Conservation (phyloP, 2,797 vertebrate species). For the Alexandromys oeconomus region DNA sequence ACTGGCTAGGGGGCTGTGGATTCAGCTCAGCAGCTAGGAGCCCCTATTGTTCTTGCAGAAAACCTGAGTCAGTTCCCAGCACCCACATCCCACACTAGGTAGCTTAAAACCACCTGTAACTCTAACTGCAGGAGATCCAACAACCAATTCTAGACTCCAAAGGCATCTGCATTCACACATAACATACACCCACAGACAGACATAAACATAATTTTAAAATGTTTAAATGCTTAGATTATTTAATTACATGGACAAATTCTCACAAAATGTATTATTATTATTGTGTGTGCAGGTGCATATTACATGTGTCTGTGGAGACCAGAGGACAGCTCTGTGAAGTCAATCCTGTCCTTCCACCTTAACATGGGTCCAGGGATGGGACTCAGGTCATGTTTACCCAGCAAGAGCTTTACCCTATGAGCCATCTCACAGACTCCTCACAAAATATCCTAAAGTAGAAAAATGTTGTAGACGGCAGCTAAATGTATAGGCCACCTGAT, state of each 20-base stretch:
- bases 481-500: constrained; percentile 26
- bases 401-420: background rate
- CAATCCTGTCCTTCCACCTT: background rate
- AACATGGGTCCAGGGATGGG: background rate
- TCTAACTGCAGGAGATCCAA: background rate
- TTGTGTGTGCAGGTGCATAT: background rate
- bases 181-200: background rate
- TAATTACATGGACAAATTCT: constrained; percentile 16
- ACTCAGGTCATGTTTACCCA: background rate
- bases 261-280: background rate
- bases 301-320: background rate
- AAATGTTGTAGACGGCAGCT: background rate
- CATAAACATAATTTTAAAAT: background rate
- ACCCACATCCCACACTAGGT: background rate
- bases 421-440: background rate
- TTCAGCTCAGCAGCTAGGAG: background rate
- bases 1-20: background rate
- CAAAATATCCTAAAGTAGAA: background rate
- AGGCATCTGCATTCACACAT: background rate
- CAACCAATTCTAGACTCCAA: background rate
- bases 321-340: background rate
- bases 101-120: background rate
- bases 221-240: background rate
- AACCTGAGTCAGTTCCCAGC: background rate
- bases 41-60: background rate